Evolutionary conservation across 2,113 vertebrate species (phyloP), one percentile per base, ranked within the genome.

Genomic region (Cepphus grylle): DNA sequence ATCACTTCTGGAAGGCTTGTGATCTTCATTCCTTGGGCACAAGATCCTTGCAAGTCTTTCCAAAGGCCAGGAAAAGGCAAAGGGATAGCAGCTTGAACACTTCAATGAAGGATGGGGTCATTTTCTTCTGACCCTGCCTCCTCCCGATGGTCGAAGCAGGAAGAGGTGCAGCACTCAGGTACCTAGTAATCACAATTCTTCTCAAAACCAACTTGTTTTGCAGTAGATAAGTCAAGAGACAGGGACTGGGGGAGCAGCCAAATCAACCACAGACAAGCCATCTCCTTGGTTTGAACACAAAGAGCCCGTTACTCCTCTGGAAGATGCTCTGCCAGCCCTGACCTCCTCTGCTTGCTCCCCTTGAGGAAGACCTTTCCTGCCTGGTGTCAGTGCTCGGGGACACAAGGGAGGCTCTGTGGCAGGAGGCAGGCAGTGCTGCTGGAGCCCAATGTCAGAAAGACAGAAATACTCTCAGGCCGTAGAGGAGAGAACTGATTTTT

Each of bases 271-370:
- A 52, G 32, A 22, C 21, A 59, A n/a, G 5, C 36, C 23, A 18
- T 34, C 27, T 79, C 66, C 78, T 80, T 40, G 42, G 22, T 55
- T 25, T 43, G 29, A 18, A 5, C 13, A 32, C 15, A 29, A 38
- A 47, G 38, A 61, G 9, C 30, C 12, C 0, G 0, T 8, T 65
- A 11, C 10, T 74, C 7, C 25, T 43, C 43, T 2, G 3, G 26
- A 72, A 22, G 25, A 56, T 65, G 62, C 19, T 81, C 52, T 59
- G 36, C 20, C 23, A 80, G 47, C 11, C 62, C 52, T 40, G 23
- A 52, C 4, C 65, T 59, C n/a, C 66, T 45, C 45, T 1, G 1
- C 22, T 29, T 53, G 5, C 20, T 84, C 23, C 52, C 5, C 21
- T 19, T 29, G 23, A 88, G 49, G 27, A 78, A 52, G 7, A 16